Percentiles rank a stretch among this genome's conserved stretches.
Conservation (phyloP, 2,113 vertebrate genomes). For the Pterocles burchelli region DNA sequence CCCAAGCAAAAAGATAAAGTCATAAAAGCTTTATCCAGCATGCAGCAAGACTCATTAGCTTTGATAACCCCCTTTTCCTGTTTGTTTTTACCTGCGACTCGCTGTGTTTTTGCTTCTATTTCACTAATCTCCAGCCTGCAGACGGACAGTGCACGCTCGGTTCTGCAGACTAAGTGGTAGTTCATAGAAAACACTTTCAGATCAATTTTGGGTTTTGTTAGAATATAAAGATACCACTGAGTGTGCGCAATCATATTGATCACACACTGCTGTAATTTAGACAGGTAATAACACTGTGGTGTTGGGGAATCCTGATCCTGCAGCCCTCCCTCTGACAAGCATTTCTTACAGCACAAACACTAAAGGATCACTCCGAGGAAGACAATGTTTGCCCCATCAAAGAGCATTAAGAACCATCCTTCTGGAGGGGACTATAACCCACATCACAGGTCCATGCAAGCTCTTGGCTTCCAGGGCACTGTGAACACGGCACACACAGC, state of each 20-base stretch:
- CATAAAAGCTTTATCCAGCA: conserved; percentile 25
- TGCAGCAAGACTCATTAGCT: background rate
- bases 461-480: background rate
- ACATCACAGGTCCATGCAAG: background rate
- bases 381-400: background rate
- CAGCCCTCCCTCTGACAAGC: background rate
- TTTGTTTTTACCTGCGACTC: conserved; percentile 18
- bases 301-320: background rate
- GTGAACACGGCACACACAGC: background rate
- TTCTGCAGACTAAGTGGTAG: background rate
- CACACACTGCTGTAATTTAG: background rate
- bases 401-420: background rate
- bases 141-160: rapidly evolving
- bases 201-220: background rate
- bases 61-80: background rate
- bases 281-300: background rate
- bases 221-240: background rate
- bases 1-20: conserved; percentile 14
- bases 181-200: background rate
- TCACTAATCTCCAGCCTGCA: background rate
- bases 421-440: background rate
- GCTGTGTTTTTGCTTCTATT: background rate
- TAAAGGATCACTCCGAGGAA: background rate
- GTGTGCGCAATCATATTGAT: background rate
- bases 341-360: background rate